phyloP scores from a whole-genome alignment of 2,797 vertebrate species.

The Centroberyx gerrardi region DNA sequence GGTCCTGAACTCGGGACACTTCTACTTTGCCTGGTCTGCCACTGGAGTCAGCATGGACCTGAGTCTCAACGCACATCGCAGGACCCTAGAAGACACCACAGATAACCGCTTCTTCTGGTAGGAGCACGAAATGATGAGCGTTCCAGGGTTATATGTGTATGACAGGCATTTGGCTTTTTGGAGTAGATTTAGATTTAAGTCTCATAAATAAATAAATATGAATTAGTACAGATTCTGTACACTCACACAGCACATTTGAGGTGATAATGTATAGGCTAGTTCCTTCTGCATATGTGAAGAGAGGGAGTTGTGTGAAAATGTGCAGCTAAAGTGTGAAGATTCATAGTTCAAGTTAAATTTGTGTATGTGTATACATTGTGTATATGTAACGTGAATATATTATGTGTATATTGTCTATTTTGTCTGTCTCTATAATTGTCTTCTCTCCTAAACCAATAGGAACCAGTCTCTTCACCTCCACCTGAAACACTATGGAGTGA shows the following conservation, averaged over 20 bases:
- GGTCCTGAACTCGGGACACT: slow-evolving; percentile 96
- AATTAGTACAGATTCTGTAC: neutral
- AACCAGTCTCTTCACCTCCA: slow-evolving; percentile 97
- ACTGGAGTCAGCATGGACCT: slow-evolving; percentile 93
- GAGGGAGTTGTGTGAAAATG: slow-evolving; percentile 5
- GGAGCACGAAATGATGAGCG: slow-evolving; percentile 42
- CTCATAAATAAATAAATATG: neutral
- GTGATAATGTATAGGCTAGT: neutral
- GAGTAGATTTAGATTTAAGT: neutral
- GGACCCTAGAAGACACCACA: slow-evolving; percentile 93
- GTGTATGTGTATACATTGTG: neutral
- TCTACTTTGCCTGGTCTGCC: slow-evolving; percentile 98
- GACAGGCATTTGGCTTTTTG: neutral
- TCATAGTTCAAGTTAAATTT: slow-evolving; percentile 17
- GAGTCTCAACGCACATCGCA: slow-evolving; percentile 95
- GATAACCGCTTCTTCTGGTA: slow-evolving; percentile 99
- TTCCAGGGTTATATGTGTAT: neutral
- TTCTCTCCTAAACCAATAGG: slow-evolving; percentile 78
- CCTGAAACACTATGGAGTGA: slow-evolving; percentile 97
- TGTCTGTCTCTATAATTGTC: slow-evolving; percentile 30
- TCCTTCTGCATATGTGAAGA: neutral
- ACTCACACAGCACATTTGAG: slow-evolving; percentile 3
- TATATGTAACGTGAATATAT: neutral
- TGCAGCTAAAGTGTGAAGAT: slow-evolving; percentile 22
- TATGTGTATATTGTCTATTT: neutral